Base-by-base conservation (phyloP, 2,888 invertebrate genomes). In the Cerceris ruficornis region DNA sequence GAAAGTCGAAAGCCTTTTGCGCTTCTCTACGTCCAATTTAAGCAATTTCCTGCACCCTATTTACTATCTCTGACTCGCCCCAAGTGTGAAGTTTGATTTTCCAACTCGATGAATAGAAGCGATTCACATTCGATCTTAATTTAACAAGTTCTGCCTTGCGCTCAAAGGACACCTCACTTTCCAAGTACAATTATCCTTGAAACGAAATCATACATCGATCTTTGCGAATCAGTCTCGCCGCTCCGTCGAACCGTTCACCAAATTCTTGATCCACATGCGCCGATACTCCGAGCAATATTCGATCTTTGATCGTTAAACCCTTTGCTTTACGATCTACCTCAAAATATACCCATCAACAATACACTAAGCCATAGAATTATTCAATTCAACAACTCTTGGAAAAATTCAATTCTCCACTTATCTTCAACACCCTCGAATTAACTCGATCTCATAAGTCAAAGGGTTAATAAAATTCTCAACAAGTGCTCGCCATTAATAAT, bases 11-110 rank as follows among this genome's bases (percentile, higher is more conserved):
- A 28, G 15, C 41, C n/a, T 57, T 69, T 68, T 69, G 43, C 13
- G 49, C 4, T 39, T 7, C 11, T 52, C 57, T 41, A 54, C 39
- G 42, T 41, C n/a, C 49, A 49, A 69, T 58, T 62, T 42, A 39
- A 49, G 68, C 72, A 84, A 84, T 84, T 84, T 84, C 85, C 83
- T 79, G 42, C 66, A 49, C n/a, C 59, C 62, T 61, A 57, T 68
- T 68, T 54, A 52, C 54, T 57, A 42, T 28, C 69, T 80, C 60
- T 70, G 68, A 50, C 15, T 49, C 46, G 46, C 69, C 50, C 68
- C 17, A 60, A 71, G 65, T 52, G 41, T 54, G 55, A 57, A 70
- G 54, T 49, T 80, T 69, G 64, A 77, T 80, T 80, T 69, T 72
- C 69, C 68, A 46, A 70, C 15, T 59, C 70, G 39, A 13, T 65